Percentiles rank a stretch among this genome's conserved stretches.
Evolutionary conservation across 2,113 vertebrate genomes (phyloP).

Genomic region (Myanophis thanlyinensis): DNA sequence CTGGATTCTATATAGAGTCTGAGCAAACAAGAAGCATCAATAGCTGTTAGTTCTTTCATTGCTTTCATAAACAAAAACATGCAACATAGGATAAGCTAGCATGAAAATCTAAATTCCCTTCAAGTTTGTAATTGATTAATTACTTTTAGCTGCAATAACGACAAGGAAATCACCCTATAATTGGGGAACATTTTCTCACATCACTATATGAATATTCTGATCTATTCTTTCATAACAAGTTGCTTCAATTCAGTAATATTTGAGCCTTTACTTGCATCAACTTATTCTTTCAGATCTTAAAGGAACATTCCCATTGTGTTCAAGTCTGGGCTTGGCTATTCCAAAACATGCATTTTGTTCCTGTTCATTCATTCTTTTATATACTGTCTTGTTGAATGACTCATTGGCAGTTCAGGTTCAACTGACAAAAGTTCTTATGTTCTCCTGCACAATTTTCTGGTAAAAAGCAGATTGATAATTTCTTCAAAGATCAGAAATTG

Average conservation of each 20-base stretch:
- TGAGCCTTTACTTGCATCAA: background rate
- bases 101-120: background rate
- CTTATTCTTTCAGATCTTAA: background rate
- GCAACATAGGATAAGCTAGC: background rate
- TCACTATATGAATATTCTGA: background rate
- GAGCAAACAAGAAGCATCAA: background rate
- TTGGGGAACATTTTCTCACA: background rate
- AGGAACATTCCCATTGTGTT: background rate
- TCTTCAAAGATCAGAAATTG: background rate
- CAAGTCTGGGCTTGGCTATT: background rate
- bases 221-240: background rate
- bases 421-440: background rate
- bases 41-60: background rate
- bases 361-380: background rate
- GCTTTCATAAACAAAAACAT: background rate
- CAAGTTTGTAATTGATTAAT: background rate
- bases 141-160: background rate
- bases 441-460: background rate
- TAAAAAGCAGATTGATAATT: background rate
- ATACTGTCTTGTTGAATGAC: background rate
- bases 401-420: background rate
- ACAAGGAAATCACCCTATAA: background rate
- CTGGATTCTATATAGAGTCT: background rate
- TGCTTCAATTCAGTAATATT: background rate
- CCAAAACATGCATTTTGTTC: background rate